phyloP scores from a whole-genome alignment of 1,140 invertebrate genomes.

The Caenorhabditis brenneri region DNA sequence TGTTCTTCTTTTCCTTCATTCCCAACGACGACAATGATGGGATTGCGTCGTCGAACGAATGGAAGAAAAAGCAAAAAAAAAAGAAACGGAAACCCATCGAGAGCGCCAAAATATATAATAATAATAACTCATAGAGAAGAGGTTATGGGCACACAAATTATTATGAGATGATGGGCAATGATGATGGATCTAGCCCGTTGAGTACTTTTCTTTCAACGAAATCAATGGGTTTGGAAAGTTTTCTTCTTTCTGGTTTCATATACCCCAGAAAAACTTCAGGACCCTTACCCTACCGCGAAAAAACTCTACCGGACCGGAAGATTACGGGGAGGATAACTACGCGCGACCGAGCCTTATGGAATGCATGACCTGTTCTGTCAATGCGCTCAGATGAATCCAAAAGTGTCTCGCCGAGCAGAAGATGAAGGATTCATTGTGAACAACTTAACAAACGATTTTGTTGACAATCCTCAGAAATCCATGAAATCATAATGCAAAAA shows the following conservation, averaged over 20 bases:
- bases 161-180: constrained; percentile 1
- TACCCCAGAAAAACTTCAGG: background rate
- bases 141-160: background rate
- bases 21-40: constrained; percentile 12
- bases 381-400: constrained; percentile 39
- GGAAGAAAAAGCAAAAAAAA: no score
- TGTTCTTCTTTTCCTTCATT: background rate
- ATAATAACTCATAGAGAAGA: constrained; percentile 7
- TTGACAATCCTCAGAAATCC: background rate
- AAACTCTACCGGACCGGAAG: constrained; percentile 41
- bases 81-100: background rate
- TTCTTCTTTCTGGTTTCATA: background rate
- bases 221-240: no score
- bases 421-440: constrained; percentile 5
- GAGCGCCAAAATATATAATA: constrained; percentile 17
- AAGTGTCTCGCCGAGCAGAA: constrained; percentile 39
- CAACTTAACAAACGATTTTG: constrained; percentile 6
- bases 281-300: background rate
- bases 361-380: constrained; percentile 40
- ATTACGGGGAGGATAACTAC: constrained; percentile 33
- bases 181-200: background rate
- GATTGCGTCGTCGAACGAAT: background rate
- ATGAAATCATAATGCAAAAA: no score
- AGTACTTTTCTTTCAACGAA: no score
- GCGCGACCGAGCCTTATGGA: constrained; percentile 42